Conservation (phyloP, 2,113 vertebrate genomes). For the Dipodomys merriami region DNA sequence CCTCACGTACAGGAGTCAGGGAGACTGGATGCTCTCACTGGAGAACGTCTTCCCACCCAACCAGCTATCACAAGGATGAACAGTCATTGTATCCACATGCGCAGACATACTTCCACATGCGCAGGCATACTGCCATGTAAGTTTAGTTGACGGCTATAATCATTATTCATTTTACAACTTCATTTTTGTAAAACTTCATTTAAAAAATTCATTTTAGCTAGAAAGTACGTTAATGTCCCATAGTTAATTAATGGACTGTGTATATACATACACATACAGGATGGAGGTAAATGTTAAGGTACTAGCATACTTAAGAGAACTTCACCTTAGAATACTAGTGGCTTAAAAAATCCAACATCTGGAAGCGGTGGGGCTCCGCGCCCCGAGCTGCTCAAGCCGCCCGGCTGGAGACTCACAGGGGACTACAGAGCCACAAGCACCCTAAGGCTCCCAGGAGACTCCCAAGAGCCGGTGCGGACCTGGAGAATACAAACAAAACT, state of each 20-base stretch:
- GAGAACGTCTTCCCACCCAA: conserved; percentile 69
- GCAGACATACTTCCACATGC: conserved; percentile 75
- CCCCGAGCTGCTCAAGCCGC: too few species aligned
- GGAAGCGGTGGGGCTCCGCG: too few species aligned
- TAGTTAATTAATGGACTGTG: conserved; percentile 39
- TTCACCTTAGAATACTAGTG: conserved; percentile 46
- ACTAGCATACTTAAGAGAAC: conserved; percentile 18
- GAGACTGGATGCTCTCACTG: conserved; percentile 8
- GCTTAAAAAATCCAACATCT: not conserved
- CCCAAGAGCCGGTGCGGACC: too few species aligned
- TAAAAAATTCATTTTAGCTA: conserved; percentile 58
- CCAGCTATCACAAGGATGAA: conserved; percentile 70
- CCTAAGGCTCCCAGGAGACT: too few species aligned
- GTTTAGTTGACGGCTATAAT: conserved; percentile 78
- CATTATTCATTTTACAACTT: conserved; percentile 86
- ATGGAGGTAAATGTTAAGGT: conserved; percentile 44
- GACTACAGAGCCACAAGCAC: too few species aligned
- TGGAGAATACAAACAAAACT: too few species aligned
- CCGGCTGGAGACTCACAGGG: too few species aligned
- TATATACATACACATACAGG: not conserved
- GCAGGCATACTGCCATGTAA: too few species aligned
- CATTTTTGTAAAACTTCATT: too few species aligned
- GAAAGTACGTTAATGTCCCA: conserved; percentile 41
- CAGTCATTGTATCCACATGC: conserved; percentile 74
- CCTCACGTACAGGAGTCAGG: not conserved